phyloP scores from a whole-genome alignment of 2,113 vertebrate genomes.

The Aldabrachelys gigantea region DNA sequence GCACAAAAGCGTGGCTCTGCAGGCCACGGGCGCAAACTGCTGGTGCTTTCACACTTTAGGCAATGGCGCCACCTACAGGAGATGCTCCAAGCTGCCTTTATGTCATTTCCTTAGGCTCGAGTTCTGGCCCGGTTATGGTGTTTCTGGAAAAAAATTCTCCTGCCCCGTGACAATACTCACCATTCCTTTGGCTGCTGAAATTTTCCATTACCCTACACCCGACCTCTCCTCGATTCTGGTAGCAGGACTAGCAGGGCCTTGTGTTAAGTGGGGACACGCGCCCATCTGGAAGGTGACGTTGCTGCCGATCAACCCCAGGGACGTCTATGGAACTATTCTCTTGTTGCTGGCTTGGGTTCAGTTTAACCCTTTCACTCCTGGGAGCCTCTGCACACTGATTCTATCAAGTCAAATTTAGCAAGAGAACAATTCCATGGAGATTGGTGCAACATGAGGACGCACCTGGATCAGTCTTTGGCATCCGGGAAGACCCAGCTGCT shows the following conservation, averaged over 20 bases:
- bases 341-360: not conserved
- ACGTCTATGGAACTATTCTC: not conserved
- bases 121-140: accelerated
- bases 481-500: no score
- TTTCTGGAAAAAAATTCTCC: not conserved
- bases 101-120: not conserved
- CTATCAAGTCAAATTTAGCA: no score
- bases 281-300: not conserved
- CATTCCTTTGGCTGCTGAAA: not conserved
- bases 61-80: not conserved
- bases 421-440: not conserved
- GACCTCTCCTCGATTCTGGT: not conserved
- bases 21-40: not conserved
- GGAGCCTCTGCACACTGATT: not conserved
- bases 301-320: not conserved
- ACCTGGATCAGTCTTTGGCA: not conserved
- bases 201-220: not conserved
- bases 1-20: not conserved
- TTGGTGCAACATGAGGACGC: not conserved
- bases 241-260: accelerated
- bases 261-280: not conserved
- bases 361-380: not conserved
- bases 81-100: accelerated
- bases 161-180: not conserved
- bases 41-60: no score